Base-by-base conservation (phyloP, 2,797 vertebrate species). In the Chelon labrosus region DNA sequence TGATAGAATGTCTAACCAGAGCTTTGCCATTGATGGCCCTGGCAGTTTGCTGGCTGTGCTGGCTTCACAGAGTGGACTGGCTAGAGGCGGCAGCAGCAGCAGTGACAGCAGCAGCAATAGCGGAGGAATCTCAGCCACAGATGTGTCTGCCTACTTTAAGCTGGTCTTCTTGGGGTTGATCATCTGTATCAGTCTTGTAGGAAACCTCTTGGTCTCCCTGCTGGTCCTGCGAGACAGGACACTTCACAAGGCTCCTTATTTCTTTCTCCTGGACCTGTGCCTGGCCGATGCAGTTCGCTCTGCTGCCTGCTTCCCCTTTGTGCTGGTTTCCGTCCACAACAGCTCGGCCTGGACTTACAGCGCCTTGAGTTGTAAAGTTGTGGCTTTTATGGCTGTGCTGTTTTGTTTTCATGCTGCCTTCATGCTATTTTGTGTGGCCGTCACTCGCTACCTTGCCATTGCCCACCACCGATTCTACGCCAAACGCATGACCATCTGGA, bases 401-500 rank as follows among this genome's bases (percentile, higher is more conserved):
- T 97, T 96, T 89, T 96, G 96, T 80, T 97, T 97, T 90, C 96
- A 97, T 42, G 96, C 96, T 77, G 96, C 96, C 94, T 97, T 97
- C 93, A 96, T 96, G 95, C 93, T 97, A 82, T 96, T 97, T 82
- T 97, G 96, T 51, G 96, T 97, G 87, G 96, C 96, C 1, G 95
- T 97, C 86, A 97, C 96, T 50, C 96, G 96, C 89, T 97, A 97
- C 89, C 96, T 97, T 94, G 96, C 96, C 88, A 95, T 97, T 37
- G 96, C 96, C 86, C 96, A 97, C 93, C 96, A 97, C 89, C 95
- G 96, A 77, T 97, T 97, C 93, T 97, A 97, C 42, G 95, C 96
- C 91, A 97, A 97, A 83, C 96, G 96, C 88, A 96, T 97, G 96
- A 97, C 96, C 84, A 95, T 97, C 90, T 97, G 96, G 96, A 96